These are phyloP conservation scores for Chrysoperla carnea DNA, from an alignment of 1,140 invertebrate genomes.

Conservation along the genomic window DNA sequence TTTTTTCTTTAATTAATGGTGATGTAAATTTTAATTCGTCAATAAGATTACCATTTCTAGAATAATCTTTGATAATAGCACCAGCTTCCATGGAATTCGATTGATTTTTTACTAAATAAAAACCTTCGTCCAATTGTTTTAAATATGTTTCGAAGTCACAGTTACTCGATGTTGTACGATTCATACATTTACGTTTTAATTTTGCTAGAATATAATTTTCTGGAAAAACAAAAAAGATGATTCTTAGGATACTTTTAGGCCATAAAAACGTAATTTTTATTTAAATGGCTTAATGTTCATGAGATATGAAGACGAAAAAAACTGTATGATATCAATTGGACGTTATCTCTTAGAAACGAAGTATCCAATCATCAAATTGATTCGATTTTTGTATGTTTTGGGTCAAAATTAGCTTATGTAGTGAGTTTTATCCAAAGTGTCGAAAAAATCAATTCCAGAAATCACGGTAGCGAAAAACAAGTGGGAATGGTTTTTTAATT, in stretches of 20 bases:
- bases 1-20: slow-evolving; percentile 7
- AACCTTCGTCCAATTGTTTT: slow-evolving; percentile 23
- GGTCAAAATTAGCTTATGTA: too few relatives aligned
- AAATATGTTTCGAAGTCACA: slow-evolving; percentile 30
- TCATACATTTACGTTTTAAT: slow-evolving; percentile 31
- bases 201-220: slow-evolving; percentile 32
- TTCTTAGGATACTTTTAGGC: slow-evolving; percentile 4
- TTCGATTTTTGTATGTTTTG: too few relatives aligned
- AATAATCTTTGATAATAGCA: not conserved
- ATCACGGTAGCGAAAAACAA: too few relatives aligned
- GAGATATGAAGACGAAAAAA: too few relatives aligned
- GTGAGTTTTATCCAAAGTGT: too few relatives aligned
- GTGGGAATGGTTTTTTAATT: too few relatives aligned
- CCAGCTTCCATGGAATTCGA: not conserved
- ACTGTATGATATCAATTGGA: too few relatives aligned
- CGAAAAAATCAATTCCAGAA: too few relatives aligned
- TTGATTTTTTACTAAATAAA: slow-evolving; percentile 11
- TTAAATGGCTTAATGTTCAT: too few relatives aligned
- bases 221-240: slow-evolving; percentile 19
- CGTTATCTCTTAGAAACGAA: too few relatives aligned
- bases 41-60: not conserved
- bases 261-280: too few relatives aligned
- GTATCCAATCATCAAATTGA: too few relatives aligned
- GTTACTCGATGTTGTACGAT: slow-evolving; percentile 25
- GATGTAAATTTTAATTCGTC: slow-evolving; percentile 2